phyloP scores from a whole-genome alignment of 2,888 invertebrate genomes.

The Machimus atricapillus region DNA sequence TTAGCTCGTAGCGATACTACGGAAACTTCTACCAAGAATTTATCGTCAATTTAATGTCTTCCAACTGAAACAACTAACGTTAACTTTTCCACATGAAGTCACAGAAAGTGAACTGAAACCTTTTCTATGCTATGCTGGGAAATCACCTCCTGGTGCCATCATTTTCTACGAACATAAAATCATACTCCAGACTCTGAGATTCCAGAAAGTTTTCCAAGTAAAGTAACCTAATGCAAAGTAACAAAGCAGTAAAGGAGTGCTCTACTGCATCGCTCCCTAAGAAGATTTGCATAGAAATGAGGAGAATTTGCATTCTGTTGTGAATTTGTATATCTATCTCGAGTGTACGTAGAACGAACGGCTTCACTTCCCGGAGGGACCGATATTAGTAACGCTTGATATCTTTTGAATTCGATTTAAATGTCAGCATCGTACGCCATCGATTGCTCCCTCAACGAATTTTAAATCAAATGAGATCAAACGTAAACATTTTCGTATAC shows the following conservation, averaged over 20 bases:
- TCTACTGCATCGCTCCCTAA: constrained; percentile 25
- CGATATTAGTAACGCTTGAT: neutral
- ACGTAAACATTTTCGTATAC: neutral
- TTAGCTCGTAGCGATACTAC: neutral
- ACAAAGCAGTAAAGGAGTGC: constrained; percentile 10
- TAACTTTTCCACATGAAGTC: constrained; percentile 19
- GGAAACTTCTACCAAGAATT: constrained; percentile 1
- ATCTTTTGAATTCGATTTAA: neutral
- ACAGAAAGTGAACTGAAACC: neutral
- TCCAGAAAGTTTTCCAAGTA: constrained; percentile 3
- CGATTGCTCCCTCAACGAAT: neutral
- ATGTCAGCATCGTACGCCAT: neutral
- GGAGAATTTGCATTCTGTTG: constrained; percentile 44
- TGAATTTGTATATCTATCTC: neutral
- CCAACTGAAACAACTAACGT: neutral
- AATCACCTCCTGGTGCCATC: constrained; percentile 13
- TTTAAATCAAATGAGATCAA: neutral
- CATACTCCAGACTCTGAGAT: neutral
- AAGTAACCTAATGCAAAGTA: constrained; percentile 14
- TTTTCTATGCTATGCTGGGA: neutral
- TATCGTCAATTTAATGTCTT: constrained; percentile 16
- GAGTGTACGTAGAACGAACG: neutral
- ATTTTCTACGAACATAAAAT: neutral
- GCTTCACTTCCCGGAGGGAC: neutral
- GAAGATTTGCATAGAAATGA: constrained; percentile 46